Evolutionary conservation across 2,113 vertebrate genomes (phyloP), one percentile per base, ranked within the genome.

Genomic region (Rhinoptilus africanus): DNA sequence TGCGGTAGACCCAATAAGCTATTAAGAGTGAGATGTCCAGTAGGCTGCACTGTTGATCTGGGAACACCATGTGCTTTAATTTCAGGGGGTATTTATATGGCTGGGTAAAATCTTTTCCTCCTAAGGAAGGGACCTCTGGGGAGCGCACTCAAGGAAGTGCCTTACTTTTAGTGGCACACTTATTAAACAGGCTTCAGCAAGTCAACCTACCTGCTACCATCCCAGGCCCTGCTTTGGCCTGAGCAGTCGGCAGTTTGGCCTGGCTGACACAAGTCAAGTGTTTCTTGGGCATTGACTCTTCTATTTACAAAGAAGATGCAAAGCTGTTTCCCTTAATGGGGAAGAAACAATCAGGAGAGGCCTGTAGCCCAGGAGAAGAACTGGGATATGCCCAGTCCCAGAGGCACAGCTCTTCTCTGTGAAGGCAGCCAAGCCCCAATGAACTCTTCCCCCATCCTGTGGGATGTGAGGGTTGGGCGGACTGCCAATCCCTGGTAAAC

Each of bases 21-120:
- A 41, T 72, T 35, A 51, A 64, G 77, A 92, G 39, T n/a, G 41
- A 68, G 82, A 73, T 51, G 74, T 26, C 94, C 96, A 79, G 94
- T 73, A 97, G 96, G 97, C 41, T 82, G 89, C 94, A 95, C 88
- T 96, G 86, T 95, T 82, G 89, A 59, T 57, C 89, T 79, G 86
- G n/a, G 28, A 91, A 91, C 84, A 79, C 22, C 28, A 21, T 5
- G 9, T 57, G 17, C 47, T 76, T 91, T 67, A 39, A 32, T 69
- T 82, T 79, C 56, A 28, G 50, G 41, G 53, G 30, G 22, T 68
- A 89, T 86, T 92, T 78, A 39, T 75, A 71, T 51, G 62, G 39
- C 88, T 92, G 64, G 45, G 68, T 35, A 85, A 91, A 87, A 91
- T 15, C 2, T 50, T 95, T 84, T 78, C 43, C 35, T 60, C 51